Conservation (phyloP, 2,888 invertebrate genomes). For the Cheilosia grossa region DNA sequence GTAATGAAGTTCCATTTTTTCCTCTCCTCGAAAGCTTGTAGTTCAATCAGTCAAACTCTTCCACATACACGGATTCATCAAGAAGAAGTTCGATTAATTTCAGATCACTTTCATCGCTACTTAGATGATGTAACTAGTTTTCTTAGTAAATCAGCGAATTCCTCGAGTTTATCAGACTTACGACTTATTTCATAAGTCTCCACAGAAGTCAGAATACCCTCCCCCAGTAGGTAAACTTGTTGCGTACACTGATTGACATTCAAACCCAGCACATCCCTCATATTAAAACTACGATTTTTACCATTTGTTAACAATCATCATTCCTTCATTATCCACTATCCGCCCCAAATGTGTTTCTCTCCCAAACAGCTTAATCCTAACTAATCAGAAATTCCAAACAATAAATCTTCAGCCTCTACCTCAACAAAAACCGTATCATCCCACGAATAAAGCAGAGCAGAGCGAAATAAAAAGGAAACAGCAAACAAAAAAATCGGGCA, state of each 20-base stretch:
- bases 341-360: constrained; percentile 18
- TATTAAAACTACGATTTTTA: constrained; percentile 8
- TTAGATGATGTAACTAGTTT: too few species aligned
- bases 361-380: constrained; percentile 51
- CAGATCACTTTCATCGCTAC: too few species aligned
- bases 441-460: not conserved
- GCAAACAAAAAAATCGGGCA: constrained; percentile 13
- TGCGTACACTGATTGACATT: constrained; percentile 10
- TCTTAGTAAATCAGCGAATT: too few species aligned
- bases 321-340: constrained; percentile 25
- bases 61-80: too few species aligned
- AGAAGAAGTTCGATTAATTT: too few species aligned
- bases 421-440: constrained; percentile 16
- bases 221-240: not conserved
- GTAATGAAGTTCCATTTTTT: too few species aligned
- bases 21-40: too few species aligned
- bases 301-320: constrained; percentile 51
- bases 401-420: constrained; percentile 24
- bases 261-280: not conserved
- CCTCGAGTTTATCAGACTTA: too few species aligned
- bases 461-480: not conserved
- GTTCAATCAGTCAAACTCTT: too few species aligned
- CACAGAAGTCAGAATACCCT: not conserved
- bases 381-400: constrained; percentile 48
- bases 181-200: too few species aligned